Evolutionary conservation across 2,797 vertebrate species (phyloP), one percentile per base, ranked within the genome.

Genomic region (Coluber constrictor): DNA sequence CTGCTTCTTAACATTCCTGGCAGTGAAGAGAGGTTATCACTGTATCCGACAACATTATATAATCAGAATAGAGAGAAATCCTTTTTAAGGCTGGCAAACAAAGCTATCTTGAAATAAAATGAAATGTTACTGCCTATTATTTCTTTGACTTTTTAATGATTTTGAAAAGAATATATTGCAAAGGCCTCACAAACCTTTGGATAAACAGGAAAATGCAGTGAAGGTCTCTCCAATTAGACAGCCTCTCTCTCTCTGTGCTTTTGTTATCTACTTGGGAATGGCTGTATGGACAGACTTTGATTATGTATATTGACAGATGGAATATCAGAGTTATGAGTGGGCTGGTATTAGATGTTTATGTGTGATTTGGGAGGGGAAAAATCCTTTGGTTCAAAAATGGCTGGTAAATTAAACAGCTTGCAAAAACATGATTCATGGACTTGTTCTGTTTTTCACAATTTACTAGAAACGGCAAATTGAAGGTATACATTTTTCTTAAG

Each of bases 181-280:
- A 8, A 25, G 13, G 59, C 92, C 90, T 93, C 70, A 1, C 91
- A 54, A 29, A 94, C 90, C 95, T 95, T 89, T 32, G 20, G 29
- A 88, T 59, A 20, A 4, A 29, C 10, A 29, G 61, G 18, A 13
- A 23, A 23, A 13, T n/a, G 3, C 47, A 59, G 90, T 0, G 13
- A 29, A 6, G 94, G 94, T 94, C 43, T 57, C 95, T 96, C 93
- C 96, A 95, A 79, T 96, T 93, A 95, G 95, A 95, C 94, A 94
- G 94, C 95, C 95, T 96, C 94, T 47, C 47, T 93, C 94, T 95
- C 93, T 92, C 91, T 95, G 94, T 5, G 94, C 95, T 90, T 95
- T 79, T 93, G 18, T 94, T 94, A 93, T 92, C 95, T 96, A 96
- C 93, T 95, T 95, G 97, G 94, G 96, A 95, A 96, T 86, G 95